Conservation (phyloP, 2,888 invertebrate genomes). For the Lithodes maja region DNA sequence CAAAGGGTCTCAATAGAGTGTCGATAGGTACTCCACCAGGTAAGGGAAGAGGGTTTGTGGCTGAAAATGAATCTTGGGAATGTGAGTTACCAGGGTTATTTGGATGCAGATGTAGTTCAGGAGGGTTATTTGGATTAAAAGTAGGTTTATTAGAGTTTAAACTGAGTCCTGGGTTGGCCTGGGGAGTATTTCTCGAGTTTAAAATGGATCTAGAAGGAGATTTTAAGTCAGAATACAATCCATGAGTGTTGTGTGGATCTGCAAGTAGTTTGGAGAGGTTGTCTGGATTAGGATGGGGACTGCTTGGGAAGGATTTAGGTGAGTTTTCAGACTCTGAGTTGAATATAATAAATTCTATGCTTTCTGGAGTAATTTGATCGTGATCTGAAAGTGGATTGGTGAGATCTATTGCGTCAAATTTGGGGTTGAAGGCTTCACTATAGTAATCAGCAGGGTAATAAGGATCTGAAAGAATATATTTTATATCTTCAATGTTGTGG, state of each 20-base stretch:
- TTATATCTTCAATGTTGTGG: slow-evolving; percentile 6
- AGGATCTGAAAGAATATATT: background rate
- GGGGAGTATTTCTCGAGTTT: too few relatives aligned
- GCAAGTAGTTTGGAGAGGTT: too few relatives aligned
- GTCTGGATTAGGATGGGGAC: too few relatives aligned
- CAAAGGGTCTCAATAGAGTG: background rate
- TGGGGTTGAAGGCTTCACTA: background rate
- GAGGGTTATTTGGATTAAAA: background rate
- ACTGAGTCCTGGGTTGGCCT: too few relatives aligned
- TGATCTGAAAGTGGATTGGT: background rate
- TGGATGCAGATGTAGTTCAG: background rate
- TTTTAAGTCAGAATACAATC: too few relatives aligned
- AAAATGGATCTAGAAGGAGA: too few relatives aligned
- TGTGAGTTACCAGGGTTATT: background rate
- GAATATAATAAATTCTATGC: background rate
- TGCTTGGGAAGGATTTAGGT: too few relatives aligned
- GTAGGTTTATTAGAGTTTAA: background rate
- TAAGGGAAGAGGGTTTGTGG: background rate
- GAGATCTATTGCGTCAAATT: background rate
- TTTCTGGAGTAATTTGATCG: background rate
- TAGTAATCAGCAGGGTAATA: slow-evolving; percentile 9
- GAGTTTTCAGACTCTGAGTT: background rate
- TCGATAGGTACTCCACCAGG: background rate
- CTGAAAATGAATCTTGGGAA: too few relatives aligned
- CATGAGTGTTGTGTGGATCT: too few relatives aligned